Percentiles rank a stretch among this genome's conserved stretches.
phyloP scores from a whole-genome alignment of 2,113 vertebrate species.

The Toxotes chatareus region DNA sequence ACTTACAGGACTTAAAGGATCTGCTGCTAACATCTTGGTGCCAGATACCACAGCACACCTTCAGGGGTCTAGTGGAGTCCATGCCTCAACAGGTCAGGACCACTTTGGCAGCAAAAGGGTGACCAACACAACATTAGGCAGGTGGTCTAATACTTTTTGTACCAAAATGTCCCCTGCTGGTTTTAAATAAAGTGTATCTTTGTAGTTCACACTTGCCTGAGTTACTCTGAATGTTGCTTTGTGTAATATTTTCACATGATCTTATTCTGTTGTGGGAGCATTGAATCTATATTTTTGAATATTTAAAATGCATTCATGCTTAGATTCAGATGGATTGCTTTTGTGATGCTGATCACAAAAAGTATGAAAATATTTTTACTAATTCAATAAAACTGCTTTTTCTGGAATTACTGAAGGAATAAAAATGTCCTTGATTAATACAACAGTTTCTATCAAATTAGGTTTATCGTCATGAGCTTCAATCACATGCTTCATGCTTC shows the following conservation, averaged over 20 bases:
- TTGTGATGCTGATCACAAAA: neutral
- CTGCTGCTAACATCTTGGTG: too few relatives aligned
- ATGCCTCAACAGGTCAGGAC: too few relatives aligned
- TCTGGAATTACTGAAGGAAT: too few relatives aligned
- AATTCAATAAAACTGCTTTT: neutral
- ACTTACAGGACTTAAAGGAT: too few relatives aligned
- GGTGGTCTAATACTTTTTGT: slow-evolving; percentile 68
- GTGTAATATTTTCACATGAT: neutral
- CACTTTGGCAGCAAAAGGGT: too few relatives aligned
- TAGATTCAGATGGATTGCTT: neutral
- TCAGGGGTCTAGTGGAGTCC: too few relatives aligned
- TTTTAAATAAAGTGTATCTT: slow-evolving; percentile 85
- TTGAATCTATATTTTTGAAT: neutral
- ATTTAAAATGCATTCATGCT: neutral
- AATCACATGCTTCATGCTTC: too few relatives aligned
- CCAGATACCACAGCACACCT: too few relatives aligned
- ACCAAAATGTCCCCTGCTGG: slow-evolving; percentile 77
- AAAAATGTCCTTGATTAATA: neutral
- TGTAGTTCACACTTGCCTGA: slow-evolving; percentile 76
- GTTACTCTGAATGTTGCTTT: slow-evolving; percentile 40
- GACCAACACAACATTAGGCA: too few relatives aligned
- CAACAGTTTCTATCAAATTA: neutral
- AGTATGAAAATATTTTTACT: too few relatives aligned
- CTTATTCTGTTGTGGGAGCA: neutral
- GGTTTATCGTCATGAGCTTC: neutral